A percentile compares a stretch with the other conserved stretches of the same genome.
Evolutionary conservation across 2,797 vertebrate species (phyloP).

Genomic region (Erpetoichthys calabaricus): DNA sequence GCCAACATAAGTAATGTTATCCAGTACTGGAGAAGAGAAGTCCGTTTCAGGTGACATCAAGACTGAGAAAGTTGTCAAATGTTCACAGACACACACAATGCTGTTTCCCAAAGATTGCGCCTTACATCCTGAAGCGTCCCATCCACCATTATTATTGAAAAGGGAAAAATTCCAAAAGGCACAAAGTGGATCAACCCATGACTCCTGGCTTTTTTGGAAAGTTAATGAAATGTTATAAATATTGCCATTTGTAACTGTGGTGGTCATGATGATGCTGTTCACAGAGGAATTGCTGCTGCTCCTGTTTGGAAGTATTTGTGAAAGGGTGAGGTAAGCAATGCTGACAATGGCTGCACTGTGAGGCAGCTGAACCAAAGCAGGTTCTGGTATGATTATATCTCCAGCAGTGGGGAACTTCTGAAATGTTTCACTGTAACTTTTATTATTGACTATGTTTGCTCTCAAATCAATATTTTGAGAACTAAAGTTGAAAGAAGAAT

Average conservation of each 20-base stretch:
- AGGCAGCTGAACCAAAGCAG: slow-evolving; percentile 23
- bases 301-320: slow-evolving; percentile 25
- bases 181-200: slow-evolving; percentile 18
- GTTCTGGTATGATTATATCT: slow-evolving; percentile 23
- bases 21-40: slow-evolving; percentile 8
- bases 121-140: slow-evolving; percentile 23
- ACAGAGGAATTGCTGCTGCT: neutral
- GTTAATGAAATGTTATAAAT: slow-evolving; percentile 21
- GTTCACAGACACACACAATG: slow-evolving; percentile 29
- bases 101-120: fast-evolving
- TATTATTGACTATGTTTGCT: slow-evolving; percentile 18
- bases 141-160: slow-evolving; percentile 12
- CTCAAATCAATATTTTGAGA: slow-evolving; percentile 38
- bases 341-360: slow-evolving; percentile 21
- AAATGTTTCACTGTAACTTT: too few species aligned
- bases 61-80: slow-evolving; percentile 40
- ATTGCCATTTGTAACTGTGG: slow-evolving; percentile 26
- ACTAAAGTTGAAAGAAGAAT: slow-evolving; percentile 16
- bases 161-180: slow-evolving; percentile 33
- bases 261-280: slow-evolving; percentile 30
- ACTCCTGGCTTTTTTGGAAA: slow-evolving; percentile 35
- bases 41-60: slow-evolving; percentile 26
- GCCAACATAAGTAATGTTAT: slow-evolving; percentile 29
- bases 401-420: slow-evolving; percentile 13
- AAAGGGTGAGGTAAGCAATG: slow-evolving; percentile 30